Evolutionary conservation across 1,140 invertebrate genomes (phyloP).

Genomic region (Plectus sambesii): DNA sequence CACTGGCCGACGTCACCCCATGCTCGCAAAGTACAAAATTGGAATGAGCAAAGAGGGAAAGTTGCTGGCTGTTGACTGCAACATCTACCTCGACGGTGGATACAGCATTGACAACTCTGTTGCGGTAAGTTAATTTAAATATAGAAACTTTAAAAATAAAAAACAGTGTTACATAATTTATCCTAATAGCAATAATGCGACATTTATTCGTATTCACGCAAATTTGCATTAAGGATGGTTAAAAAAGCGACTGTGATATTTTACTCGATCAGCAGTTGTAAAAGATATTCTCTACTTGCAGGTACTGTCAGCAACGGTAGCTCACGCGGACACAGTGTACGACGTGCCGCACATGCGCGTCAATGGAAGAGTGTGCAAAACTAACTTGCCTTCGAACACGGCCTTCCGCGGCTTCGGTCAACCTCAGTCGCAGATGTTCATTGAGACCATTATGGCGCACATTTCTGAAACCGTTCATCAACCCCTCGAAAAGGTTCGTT

Average conservation of each 20-base stretch:
- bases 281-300: conserved; percentile 6
- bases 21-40: conserved; percentile 21
- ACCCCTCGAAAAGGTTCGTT: conserved; percentile 28
- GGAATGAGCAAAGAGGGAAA: conserved; percentile 17
- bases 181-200: no score
- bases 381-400: conserved; percentile 49
- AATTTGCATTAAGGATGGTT: no score
- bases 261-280: no score
- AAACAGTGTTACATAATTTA: no score
- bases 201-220: no score
- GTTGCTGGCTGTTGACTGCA: conserved; percentile 15
- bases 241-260: no score
- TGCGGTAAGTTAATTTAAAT: conserved; percentile 17
- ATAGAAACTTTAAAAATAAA: no score
- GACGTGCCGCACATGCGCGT: conserved; percentile 42
- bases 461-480: conserved; percentile 37
- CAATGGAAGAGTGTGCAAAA: conserved; percentile 44
- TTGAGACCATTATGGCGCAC: conserved; percentile 43
- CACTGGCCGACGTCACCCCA: conserved; percentile 25
- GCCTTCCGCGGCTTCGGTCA: conserved; percentile 49
- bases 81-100: conserved; percentile 18
- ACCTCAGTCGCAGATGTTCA: conserved; percentile 46
- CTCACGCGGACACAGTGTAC: conserved; percentile 36
- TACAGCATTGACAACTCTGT: conserved; percentile 14
- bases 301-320: conserved; percentile 6